These are phyloP conservation scores for Amblyraja radiata DNA, from an alignment of 2,797 vertebrate genomes.

Conservation along the genomic window DNA sequence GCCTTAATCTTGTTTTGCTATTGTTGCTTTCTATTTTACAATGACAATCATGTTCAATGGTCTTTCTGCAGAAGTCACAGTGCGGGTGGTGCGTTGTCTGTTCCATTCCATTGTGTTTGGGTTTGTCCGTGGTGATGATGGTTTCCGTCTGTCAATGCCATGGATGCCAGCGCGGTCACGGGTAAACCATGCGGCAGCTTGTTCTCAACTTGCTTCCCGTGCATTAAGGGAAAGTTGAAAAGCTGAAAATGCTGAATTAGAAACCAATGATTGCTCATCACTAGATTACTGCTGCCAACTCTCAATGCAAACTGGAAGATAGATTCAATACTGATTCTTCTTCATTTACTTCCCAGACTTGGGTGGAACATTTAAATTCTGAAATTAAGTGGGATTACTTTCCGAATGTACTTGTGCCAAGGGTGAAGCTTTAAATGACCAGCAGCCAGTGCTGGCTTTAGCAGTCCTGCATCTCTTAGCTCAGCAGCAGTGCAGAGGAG, in stretches of 20 bases:
- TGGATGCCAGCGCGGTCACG: no score
- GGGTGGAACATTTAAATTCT: neutral
- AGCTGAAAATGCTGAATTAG: neutral
- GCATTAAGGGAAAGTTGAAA: neutral
- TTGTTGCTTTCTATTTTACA: neutral
- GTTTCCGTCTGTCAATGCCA: neutral
- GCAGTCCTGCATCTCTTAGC: no score
- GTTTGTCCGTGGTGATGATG: neutral
- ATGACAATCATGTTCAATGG: neutral
- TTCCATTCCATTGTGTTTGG: neutral
- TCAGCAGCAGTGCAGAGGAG: neutral
- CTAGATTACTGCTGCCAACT: neutral
- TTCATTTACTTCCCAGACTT: neutral
- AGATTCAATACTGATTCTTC: neutral
- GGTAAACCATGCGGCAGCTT: no score
- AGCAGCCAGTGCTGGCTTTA: neutral
- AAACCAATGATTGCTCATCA: neutral
- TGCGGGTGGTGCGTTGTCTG: neutral
- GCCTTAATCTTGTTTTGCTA: neutral
- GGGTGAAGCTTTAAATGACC: neutral
- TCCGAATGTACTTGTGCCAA: neutral
- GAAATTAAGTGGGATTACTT: no score
- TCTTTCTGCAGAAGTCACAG: neutral
- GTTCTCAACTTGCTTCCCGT: neutral
- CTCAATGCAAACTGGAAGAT: neutral